A percentile compares a stretch with the other conserved stretches of the same genome.
Conservation (phyloP, 2,888 invertebrate species). For the Eudemis profundana region DNA sequence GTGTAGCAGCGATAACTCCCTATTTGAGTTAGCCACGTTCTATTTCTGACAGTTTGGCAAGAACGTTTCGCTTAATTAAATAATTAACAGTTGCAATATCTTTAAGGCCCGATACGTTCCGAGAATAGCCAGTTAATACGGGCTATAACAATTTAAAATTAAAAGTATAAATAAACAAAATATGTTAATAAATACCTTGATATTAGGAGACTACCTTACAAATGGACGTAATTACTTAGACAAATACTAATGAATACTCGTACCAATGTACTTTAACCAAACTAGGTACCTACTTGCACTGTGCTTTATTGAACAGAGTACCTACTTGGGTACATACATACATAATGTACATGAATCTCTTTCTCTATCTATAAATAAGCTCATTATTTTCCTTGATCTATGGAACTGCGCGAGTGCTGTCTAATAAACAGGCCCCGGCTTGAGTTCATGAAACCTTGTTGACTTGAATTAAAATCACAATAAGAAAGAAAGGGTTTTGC, state of each 20-base stretch:
- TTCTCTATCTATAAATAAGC: background rate
- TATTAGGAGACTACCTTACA: no score
- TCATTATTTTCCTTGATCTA: conserved; percentile 9
- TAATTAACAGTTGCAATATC: background rate
- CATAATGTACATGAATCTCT: no score
- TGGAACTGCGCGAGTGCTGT: no score
- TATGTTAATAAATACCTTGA: no score
- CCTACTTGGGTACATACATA: no score
- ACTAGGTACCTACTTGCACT: no score
- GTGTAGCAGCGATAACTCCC: background rate
- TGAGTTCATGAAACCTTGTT: conserved; percentile 21
- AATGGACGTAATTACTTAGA: no score
- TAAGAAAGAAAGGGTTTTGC: conserved; percentile 24
- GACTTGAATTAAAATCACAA: conserved; percentile 29
- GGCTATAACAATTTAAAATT: background rate
- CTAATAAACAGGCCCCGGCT: background rate
- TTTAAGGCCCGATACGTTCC: background rate
- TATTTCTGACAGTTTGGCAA: background rate
- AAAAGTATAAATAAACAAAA: no score
- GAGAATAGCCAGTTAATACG: background rate
- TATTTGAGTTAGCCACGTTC: background rate
- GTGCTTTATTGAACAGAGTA: no score
- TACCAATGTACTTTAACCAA: no score
- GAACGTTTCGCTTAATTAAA: background rate
- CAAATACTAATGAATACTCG: no score